Evolutionary conservation across 2,888 invertebrate genomes (phyloP), one percentile per base, ranked within the genome.

Genomic region (Chalcis sispes): DNA sequence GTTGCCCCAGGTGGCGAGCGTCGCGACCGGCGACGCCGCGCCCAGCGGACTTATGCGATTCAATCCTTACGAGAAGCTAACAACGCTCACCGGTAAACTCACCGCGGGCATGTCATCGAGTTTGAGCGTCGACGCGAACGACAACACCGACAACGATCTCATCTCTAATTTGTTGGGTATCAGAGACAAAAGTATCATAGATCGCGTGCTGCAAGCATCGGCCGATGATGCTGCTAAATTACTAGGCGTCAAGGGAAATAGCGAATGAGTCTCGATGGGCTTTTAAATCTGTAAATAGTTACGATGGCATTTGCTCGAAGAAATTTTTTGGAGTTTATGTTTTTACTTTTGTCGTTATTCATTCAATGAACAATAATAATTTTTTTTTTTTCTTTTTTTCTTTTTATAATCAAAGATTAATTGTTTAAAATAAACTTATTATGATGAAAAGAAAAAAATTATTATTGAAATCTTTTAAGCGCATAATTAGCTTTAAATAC

Each of bases 151-250:
- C n/a, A 91, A 92, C 77, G 96, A 36, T 87, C 91, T 98, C 73
- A 96, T 98, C 81, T 96, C 96, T 10, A 96, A 97, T 88, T 91
- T 98, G 0, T 90, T 98, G 20, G 97, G 97, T 0, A 95, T 98
- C 77, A 93, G 95, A 52, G 96, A 96, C 87, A 93, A 94, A 81
- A 94, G 94, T 18, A 93, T 95, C 77, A 94, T 98, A 70, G 97
- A 97, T 85, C 94, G 94, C 88, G 92, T 95, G 79, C 91, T 97
- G 40, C 92, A 94, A 2, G 95, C 95, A 32, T 93, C 96, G 36
- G 93, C 94, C 80, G 96, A 96, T 86, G 96, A 96, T 86, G 97
- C 97, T 27, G 97, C 97, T 0, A 95, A 96, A 86, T 92, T 97
- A 79, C 90, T 97, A 27, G 95, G 97, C 27, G 95, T 97, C 66